Base-by-base conservation (phyloP, 37 sponge, comb jelly and placozoan genomes). In the Chondrilla cf. caribensis region DNA sequence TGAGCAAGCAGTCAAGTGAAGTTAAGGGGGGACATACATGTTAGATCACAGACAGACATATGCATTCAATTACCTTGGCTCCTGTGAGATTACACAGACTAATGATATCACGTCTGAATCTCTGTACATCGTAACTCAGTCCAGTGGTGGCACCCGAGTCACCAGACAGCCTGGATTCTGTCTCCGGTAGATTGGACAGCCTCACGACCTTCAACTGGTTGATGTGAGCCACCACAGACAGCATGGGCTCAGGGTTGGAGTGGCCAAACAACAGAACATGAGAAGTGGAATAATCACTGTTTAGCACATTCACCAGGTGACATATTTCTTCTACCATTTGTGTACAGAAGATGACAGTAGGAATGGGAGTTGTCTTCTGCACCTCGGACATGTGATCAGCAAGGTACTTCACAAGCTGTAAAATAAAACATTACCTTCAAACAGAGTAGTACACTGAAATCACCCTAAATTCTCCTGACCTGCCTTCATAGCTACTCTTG, bases 21-120 rank as follows among this genome's bases (percentile, higher is more conserved):
- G n/a, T n/a, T n/a, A n/a, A n/a, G n/a, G n/a, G n/a, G n/a, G n/a
- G n/a, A n/a, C n/a, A n/a, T n/a, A n/a, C n/a, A n/a, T 47, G 51
- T 47, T 47, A 47, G 51, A 22, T 4, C 22, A 62, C 64, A 62
- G 15, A 62, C 25, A 62, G 18, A 26, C 64, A 5, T 62, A 26
- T n/a, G 67, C 22, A 65, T 9, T 9, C 22, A 65, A n/a, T 65
- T 42, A 87, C 88, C 86, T 84, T 93, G 32, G 85, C 83, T 70
- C 89, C 92, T 59, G 89, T 83, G 41, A 31, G 70, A 43, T 77
- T 85, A 42, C 70, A 92, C 5, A 92, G 70, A 35, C 79, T 26
- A 8, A 68, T 57, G 24, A 92, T 60, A 38, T 82, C 81, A 35
- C 42, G 51, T 22, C 70, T 79, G 70, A 92, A 80, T 38, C 82